Percentiles rank a stretch among this genome's conserved stretches.
Evolutionary conservation across 2,113 vertebrate genomes (phyloP).

Genomic region (Prolemur simus): DNA sequence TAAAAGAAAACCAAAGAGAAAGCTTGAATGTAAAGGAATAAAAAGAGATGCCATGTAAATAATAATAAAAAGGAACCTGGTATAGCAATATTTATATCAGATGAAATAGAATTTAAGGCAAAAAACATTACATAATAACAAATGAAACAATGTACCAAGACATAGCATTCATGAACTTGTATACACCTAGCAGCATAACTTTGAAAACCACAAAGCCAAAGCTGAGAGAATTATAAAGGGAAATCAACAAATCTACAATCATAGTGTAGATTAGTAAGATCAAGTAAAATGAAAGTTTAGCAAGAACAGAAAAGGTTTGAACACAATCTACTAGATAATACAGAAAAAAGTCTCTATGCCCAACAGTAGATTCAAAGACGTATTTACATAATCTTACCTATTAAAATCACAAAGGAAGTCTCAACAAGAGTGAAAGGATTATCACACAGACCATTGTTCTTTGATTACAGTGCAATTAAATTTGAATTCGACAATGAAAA

Average conservation of each 20-base stretch:
- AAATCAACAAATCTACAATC: not conserved
- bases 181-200: not conserved
- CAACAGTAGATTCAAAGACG: not conserved
- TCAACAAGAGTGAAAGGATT: not conserved
- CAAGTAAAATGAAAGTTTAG: not conserved
- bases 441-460: not conserved
- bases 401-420: not conserved
- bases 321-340: not conserved
- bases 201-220: not conserved
- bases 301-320: not conserved
- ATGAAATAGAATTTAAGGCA: not conserved
- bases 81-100: constrained; percentile 7
- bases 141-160: not conserved
- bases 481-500: not conserved
- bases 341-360: not conserved
- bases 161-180: not conserved
- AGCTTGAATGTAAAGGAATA: not conserved
- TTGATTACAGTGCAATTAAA: not conserved
- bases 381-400: not conserved
- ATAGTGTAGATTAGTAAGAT: not conserved
- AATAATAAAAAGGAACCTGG: not conserved
- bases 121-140: not conserved
- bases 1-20: constrained; percentile 39
- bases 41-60: not conserved
- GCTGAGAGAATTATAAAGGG: not conserved